These are phyloP conservation scores for Eremobia ochroleuca DNA, from an alignment of 2,888 invertebrate genomes.

Conservation along the genomic window DNA sequence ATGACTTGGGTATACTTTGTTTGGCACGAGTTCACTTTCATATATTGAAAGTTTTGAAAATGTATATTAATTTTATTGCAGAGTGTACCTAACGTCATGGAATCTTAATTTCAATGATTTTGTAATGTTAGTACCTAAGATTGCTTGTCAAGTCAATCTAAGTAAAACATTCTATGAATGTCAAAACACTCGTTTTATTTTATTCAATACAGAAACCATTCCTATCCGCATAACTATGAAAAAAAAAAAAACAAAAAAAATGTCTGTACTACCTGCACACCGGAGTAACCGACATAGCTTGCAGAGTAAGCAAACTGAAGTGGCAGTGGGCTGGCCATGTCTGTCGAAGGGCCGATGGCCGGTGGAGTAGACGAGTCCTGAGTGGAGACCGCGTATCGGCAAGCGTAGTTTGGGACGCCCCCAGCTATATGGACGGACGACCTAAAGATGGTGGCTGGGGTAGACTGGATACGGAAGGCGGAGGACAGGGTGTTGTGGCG, in stretches of 20 bases:
- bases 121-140: constrained; percentile 79
- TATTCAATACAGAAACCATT: neutral
- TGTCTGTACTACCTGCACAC: neutral
- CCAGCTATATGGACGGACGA: too few species aligned
- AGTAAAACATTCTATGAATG: constrained; percentile 90
- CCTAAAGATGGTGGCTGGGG: too few species aligned
- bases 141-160: constrained; percentile 84
- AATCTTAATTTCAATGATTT: constrained; percentile 73
- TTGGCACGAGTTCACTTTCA: constrained; percentile 5
- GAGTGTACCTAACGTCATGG: constrained; percentile 75
- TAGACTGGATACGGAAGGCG: too few species aligned
- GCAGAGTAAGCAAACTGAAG: too few species aligned
- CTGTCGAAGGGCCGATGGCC: too few species aligned
- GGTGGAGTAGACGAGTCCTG: too few species aligned
- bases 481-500: too few species aligned
- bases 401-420: too few species aligned
- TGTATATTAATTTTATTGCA: constrained; percentile 54
- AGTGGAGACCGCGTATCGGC: too few species aligned
- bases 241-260: neutral
- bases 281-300: too few species aligned
- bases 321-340: too few species aligned
- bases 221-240: neutral
- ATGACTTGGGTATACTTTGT: constrained; percentile 70
- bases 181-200: constrained; percentile 77
- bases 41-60: constrained; percentile 17